Conservation (phyloP, 2,113 vertebrate species). For the Copsychus sechellarum region DNA sequence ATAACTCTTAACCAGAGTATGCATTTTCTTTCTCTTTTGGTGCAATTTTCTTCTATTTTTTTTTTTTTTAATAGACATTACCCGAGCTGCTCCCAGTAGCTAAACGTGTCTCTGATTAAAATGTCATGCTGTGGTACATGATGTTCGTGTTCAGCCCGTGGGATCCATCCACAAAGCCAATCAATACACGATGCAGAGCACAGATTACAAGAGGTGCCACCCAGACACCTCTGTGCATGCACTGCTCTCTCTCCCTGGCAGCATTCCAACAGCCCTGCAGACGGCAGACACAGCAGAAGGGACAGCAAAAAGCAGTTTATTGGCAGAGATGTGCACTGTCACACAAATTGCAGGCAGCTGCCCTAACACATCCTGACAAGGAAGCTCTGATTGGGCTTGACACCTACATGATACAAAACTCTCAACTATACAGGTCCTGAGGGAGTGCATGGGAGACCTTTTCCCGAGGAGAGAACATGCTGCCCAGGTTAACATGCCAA, state of each 20-base stretch:
- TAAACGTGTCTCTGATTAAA: constrained; percentile 13
- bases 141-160: background rate
- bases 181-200: constrained; percentile 22
- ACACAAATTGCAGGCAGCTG: constrained; percentile 54
- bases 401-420: background rate
- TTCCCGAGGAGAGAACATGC: background rate
- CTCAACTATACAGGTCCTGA: background rate
- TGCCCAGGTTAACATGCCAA: background rate
- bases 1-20: background rate
- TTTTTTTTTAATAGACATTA: background rate
- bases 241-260: constrained; percentile 53
- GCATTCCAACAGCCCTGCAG: constrained; percentile 48
- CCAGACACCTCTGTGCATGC: constrained; percentile 35
- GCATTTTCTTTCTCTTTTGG: background rate
- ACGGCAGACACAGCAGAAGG: background rate
- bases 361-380: constrained; percentile 27
- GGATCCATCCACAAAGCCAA: constrained; percentile 34
- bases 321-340: background rate
- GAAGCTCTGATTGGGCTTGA: background rate
- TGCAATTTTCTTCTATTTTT: background rate
- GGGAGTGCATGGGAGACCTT: background rate
- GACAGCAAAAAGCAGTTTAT: constrained; percentile 28
- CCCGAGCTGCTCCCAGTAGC: background rate
- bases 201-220: constrained; percentile 48
- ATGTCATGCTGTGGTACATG: background rate